Evolutionary conservation across 1,140 invertebrate genomes (phyloP).

Genomic region (Leptonema lineaticorne): DNA sequence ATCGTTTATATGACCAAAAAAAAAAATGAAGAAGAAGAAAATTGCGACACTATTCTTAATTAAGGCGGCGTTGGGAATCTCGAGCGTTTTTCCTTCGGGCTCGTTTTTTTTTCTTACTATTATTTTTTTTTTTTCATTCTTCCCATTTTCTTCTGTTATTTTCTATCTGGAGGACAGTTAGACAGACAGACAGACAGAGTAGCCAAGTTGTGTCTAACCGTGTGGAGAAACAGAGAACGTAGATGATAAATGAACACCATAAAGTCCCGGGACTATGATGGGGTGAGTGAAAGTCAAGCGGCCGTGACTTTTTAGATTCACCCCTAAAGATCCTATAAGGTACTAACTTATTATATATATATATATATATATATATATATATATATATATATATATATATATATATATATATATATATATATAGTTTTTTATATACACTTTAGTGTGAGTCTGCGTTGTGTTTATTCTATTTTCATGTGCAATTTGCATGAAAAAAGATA

Average conservation of each 20-base stretch:
- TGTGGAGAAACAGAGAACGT: conserved; percentile 8
- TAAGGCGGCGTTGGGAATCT: conserved; percentile 36
- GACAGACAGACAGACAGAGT: not conserved
- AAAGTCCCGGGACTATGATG: conserved; percentile 17
- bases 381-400: too few species aligned
- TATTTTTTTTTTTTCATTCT: conserved; percentile 3
- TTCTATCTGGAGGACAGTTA: not conserved
- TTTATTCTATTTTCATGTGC: too few species aligned
- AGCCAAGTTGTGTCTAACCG: not conserved
- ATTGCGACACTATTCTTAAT: conserved; percentile 38
- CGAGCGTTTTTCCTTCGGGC: conserved; percentile 34
- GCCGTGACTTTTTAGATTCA: conserved; percentile 36
- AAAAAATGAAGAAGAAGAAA: conserved; percentile 29
- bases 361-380: too few species aligned
- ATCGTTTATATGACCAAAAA: conserved; percentile 20
- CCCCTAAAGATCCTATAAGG: conserved; percentile 11
- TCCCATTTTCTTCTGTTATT: not conserved
- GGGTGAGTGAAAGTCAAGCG: conserved; percentile 25
- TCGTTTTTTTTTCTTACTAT: conserved; percentile 1
- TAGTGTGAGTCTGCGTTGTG: too few species aligned
- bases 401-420: too few species aligned
- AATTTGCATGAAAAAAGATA: too few species aligned
- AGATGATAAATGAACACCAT: conserved; percentile 35
- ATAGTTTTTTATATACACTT: too few species aligned
- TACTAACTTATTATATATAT: too few species aligned